These are phyloP conservation scores for Cryptoprocta ferox DNA, from an alignment of 2,797 vertebrate genomes.

Conservation along the genomic window DNA sequence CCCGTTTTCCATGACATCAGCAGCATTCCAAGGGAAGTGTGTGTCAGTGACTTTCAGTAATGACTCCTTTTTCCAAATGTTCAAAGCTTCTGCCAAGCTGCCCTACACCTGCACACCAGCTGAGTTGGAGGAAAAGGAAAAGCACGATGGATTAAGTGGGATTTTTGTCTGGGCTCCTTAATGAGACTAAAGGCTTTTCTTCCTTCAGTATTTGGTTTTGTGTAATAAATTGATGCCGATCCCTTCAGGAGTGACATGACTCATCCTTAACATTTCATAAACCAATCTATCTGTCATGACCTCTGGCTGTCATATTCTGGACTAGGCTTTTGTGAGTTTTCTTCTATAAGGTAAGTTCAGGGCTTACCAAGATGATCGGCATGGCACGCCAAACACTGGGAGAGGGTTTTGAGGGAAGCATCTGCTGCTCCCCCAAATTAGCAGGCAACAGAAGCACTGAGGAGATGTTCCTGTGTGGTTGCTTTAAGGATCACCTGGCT, in stretches of 20 bases:
- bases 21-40: conserved; percentile 84
- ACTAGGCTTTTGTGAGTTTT: conserved; percentile 14
- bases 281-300: conserved; percentile 31
- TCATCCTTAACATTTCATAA: conserved; percentile 63
- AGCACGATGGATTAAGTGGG: conserved; percentile 82
- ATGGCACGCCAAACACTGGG: not conserved
- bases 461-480: not conserved
- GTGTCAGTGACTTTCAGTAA: conserved; percentile 84
- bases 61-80: conserved; percentile 76
- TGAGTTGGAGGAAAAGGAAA: conserved; percentile 81
- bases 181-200: conserved; percentile 77
- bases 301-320: conserved; percentile 47
- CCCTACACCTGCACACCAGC: conserved; percentile 85
- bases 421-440: not conserved
- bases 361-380: not conserved
- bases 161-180: conserved; percentile 83
- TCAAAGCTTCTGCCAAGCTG: conserved; percentile 81
- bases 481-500: conserved; percentile 23
- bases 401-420: not conserved
- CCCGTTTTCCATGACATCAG: conserved; percentile 88
- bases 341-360: conserved; percentile 4
- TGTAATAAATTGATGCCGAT: conserved; percentile 61
- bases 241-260: conserved; percentile 38
- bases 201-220: conserved; percentile 66
- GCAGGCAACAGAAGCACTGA: conserved; percentile 28